Evolutionary conservation across 2,888 invertebrate species (phyloP), one percentile per base, ranked within the genome.

Genomic region (Acrobasis consociella): DNA sequence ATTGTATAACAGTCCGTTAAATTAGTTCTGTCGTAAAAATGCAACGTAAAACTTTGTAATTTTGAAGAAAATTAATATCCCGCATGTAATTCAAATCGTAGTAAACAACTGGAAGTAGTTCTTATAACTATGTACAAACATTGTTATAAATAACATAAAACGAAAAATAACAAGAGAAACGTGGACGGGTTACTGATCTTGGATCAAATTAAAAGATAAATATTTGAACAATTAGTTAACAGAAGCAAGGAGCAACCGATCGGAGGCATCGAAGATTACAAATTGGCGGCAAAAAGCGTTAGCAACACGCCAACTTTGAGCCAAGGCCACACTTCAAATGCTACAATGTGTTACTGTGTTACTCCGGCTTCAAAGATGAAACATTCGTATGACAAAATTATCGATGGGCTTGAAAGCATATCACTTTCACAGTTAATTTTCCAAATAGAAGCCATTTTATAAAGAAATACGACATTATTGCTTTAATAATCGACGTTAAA

Each of bases 241-340:
- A 67, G 67, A 62, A 67, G 67, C 56, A 61, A 62, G 53, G 58
- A 53, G 67, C 49, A 67, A 64, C 56, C 60, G 31, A 64, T 63
- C 52, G 42, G 60, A 56, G 58, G 62, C 62, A 58, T 58, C 56
- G 58, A 62, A 67, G 64, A 64, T 62, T 62, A 71, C 69, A 69
- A 65, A 72, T 67, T 63, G 63, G 64, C 51, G 58, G 71, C 69
- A 73, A 72, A 72, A 71, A 72, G 66, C 65, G 75, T 72, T 79
- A 68, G 81, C 70, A 82, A 83, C 83, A 80, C 72, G 72, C 74
- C 72, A 73, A 68, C 37, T 10, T 13, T 72, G 68, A 67, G 66
- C 71, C 79, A 82, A 81, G 80, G 80, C 67, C 72, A 64, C 63
- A 65, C 52, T 31, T 5, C 31, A 31, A 31, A 31, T 31, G 38